phyloP scores from a whole-genome alignment of 2,797 vertebrate genomes.

The Dendrocincla tyrannina region DNA sequence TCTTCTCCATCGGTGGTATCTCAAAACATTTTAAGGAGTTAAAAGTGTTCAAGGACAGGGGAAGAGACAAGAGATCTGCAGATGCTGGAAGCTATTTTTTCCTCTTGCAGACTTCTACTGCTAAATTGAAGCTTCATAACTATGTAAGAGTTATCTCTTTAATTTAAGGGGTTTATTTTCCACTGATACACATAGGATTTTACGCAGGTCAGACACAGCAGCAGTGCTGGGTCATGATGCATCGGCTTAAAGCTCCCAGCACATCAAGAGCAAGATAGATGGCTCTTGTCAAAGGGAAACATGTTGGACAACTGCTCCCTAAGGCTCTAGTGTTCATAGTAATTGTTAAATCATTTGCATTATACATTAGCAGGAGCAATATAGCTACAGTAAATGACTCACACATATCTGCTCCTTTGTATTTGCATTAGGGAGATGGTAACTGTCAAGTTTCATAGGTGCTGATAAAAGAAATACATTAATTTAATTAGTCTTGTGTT shows the following conservation, averaged over 20 bases:
- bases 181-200: not conserved
- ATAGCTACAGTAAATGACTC: conserved; percentile 2
- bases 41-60: not conserved
- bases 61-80: not conserved
- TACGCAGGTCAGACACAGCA: conserved; percentile 20
- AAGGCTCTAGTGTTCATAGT: conserved; percentile 27
- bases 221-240: not conserved
- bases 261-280: conserved; percentile 38
- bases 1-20: not conserved
- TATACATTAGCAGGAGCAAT: conserved; percentile 16
- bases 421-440: not conserved
- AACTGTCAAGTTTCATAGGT: not conserved
- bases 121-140: conserved; percentile 17
- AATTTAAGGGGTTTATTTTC: conserved; percentile 47
- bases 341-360: conserved; percentile 60
- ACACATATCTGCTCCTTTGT: not conserved
- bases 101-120: not conserved
- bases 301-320: conserved; percentile 47
- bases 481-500: not conserved
- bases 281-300: not conserved
- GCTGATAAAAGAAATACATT: not conserved
- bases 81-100: not conserved
- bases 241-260: conserved; percentile 11
- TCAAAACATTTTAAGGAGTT: not conserved
- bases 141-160: conserved; percentile 1